Percentiles rank a stretch among this genome's conserved stretches.
phyloP scores from a whole-genome alignment of 2,797 vertebrate species.

The Dipus sagitta region DNA sequence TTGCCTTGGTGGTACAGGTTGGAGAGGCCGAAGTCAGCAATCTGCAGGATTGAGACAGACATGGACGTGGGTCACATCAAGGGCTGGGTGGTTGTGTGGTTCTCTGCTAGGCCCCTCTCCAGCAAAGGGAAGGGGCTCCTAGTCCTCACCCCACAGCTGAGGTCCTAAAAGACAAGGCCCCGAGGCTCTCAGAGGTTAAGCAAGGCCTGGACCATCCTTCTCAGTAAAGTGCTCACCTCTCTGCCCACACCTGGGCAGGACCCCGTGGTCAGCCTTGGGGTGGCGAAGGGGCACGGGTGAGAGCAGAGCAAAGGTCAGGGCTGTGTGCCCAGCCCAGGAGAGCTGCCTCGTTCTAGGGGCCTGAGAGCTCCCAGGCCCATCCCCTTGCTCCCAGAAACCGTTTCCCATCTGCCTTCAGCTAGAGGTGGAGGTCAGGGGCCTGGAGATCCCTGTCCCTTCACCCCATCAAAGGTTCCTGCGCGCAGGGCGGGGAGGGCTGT shows the following conservation, averaged over 20 bases:
- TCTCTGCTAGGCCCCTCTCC: background rate
- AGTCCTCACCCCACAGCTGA: background rate
- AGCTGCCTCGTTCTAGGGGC: background rate
- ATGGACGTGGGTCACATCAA: background rate
- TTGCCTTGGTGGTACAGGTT: constrained; percentile 94
- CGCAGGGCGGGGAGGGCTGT: constrained; percentile 41
- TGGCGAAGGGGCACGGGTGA: background rate
- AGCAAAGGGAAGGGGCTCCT: background rate
- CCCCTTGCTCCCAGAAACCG: background rate
- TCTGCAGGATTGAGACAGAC: constrained; percentile 87
- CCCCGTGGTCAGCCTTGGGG: background rate
- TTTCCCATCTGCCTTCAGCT: background rate
- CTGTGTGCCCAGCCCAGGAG: background rate
- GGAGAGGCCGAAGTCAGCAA: constrained; percentile 98
- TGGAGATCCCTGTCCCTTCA: background rate
- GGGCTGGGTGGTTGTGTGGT: background rate
- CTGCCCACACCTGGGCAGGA: background rate
- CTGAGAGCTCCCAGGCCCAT: background rate
- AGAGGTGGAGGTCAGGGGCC: background rate
- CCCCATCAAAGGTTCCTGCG: background rate
- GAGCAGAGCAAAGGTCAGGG: background rate
- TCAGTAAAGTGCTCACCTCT: background rate
- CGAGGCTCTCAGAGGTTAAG: background rate
- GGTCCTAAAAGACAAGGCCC: background rate
- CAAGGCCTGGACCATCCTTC: background rate